Evolutionary conservation across 2,888 invertebrate genomes (phyloP), one percentile per base, ranked within the genome.

Genomic region (Trissolcus brochymenae): DNA sequence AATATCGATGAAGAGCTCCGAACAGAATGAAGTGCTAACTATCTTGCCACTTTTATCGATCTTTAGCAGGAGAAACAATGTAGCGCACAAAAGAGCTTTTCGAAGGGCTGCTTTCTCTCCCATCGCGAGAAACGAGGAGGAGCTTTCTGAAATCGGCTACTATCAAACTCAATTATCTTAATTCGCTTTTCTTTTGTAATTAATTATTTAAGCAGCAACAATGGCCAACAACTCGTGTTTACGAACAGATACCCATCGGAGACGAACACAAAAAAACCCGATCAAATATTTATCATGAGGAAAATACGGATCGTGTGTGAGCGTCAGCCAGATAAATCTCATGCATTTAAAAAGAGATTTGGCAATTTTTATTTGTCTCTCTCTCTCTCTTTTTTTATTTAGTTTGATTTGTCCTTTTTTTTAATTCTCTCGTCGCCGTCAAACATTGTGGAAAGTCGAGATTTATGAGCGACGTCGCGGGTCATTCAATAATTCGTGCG

Each of bases 11-110:
- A 68, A 64, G 64, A 68, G 67, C 53, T 64, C 62, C 25, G 46
- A 64, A 50, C 54, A 17, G 60, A 75, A 75, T 75, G 59, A 70
- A 68, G 68, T 70, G 68, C 64, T 68, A 75, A 75, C 67, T 75
- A 75, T 75, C 67, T 74, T 56, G 66, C 66, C 19, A 64, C 64
- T 72, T 72, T 65, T 65, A 65, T 73, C 61, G 67, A 74, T 74
- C 56, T 29, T 29, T 55, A 25, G 7, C 35, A 51, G 4, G 9
- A 46, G 41, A 62, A 35, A 68, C 57, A 68, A 73, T 61, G 1
- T 11, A 73, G 66, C 55, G 49, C 60, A 40, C 55, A 17, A 14
- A 16, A 51, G 70, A 67, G 49, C 40, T 54, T 25, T 71, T 13
- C 43, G 53, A 62, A 53, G 61, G 59, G 71, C 49, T 4, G 46